A percentile compares a stretch with the other conserved stretches of the same genome.
Evolutionary conservation across 2,113 vertebrate species (phyloP).

Genomic region (Ia io): DNA sequence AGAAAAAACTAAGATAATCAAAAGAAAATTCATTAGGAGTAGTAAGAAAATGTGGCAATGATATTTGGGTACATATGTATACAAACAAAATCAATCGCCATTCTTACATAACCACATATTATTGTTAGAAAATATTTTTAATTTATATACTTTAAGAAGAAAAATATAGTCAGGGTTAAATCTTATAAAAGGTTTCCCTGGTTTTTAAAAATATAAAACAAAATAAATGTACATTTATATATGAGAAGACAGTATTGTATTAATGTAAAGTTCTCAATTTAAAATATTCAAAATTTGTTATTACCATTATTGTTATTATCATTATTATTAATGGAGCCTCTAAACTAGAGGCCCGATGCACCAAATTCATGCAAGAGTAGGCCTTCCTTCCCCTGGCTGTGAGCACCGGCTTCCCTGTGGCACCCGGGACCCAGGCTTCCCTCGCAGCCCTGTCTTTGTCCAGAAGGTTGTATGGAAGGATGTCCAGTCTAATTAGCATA

Average conservation of each 20-base stretch:
- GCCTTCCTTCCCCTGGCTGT: no score
- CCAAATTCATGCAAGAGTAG: no score
- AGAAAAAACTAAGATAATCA: background rate
- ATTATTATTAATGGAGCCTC: background rate
- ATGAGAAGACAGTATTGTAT: background rate
- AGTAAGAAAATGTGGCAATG: background rate
- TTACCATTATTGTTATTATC: background rate
- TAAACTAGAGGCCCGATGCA: background rate
- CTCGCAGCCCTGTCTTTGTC: rapidly evolving
- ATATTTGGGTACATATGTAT: background rate
- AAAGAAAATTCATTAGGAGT: background rate
- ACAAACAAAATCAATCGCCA: background rate
- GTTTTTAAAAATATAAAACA: background rate
- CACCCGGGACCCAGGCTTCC: no score
- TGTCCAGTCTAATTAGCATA: no score
- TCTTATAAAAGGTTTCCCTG: background rate
- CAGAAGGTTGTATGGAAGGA: no score
- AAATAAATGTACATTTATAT: background rate
- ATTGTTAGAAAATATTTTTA: background rate
- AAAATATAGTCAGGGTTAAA: background rate
- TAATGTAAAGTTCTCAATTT: background rate
- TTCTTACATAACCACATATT: background rate
- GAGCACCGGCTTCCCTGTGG: no score
- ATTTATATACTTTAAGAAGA: background rate
- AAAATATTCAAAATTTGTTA: background rate